Evolutionary conservation across 2,888 invertebrate species (phyloP), one percentile per base, ranked within the genome.

Genomic region (Harpalus rufipes): DNA sequence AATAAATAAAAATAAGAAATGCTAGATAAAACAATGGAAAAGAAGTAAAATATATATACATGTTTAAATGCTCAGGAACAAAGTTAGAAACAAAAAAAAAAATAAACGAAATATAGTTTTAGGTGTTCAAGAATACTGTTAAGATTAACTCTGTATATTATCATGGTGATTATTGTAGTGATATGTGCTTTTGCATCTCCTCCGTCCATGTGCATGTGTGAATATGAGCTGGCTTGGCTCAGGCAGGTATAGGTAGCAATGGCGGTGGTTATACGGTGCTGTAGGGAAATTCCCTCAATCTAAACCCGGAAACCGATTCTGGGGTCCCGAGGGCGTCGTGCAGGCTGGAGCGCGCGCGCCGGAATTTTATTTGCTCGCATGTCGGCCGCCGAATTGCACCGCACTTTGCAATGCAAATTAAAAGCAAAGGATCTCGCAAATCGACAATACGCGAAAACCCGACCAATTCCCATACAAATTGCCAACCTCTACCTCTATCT

Each of bases 271-370:
- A 85, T 78, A 84, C 84, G 89, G 90, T 90, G 89, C 88, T 89
- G 89, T 89, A 89, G 90, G 89, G 89, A 90, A 90, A 90, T 90
- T 90, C 90, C 90, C 90, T 91, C 90, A 91, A 91, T 91, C 91
- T 90, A 90, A 91, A 90, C 90, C 91, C 89, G 91, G 90, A 90
- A 91, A 90, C 90, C 90, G 90, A 90, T 91, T 90, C 91, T 89
- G 88, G 87, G 86, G 87, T 90, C 90, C 90, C 90, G 87, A 86
- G 90, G 90, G 90, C 89, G 89, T 90, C 89, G 90, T 90, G 90
- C 87, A 88, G 51, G 65, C 65, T 44, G 44, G 61, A 63, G 61
- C 58, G 89, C 56, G 63, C 59, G 58, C 59, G 14, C 65, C 85
- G 82, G 65, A 90, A 89, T 90, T 90, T 91, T 90, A 90, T 89